These are phyloP conservation scores for Virgularia gustaviana DNA, from an alignment of 92 coral and sea anemone species.

Conservation along the genomic window DNA sequence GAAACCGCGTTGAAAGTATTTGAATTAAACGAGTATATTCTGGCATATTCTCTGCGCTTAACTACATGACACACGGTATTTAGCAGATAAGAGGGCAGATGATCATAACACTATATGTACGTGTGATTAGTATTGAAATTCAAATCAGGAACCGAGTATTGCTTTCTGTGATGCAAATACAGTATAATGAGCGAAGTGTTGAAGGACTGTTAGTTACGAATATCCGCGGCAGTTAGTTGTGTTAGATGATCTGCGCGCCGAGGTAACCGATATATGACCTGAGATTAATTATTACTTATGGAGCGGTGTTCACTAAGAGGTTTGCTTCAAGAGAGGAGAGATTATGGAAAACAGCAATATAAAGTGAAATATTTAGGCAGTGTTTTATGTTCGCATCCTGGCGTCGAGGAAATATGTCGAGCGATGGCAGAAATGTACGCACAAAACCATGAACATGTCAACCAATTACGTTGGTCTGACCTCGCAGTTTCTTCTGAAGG, in stretches of 20 bases:
- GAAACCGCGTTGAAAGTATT: too few relatives aligned
- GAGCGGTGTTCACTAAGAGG: conserved; percentile 14
- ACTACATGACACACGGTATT: too few relatives aligned
- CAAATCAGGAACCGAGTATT: conserved; percentile 5
- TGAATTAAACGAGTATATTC: too few relatives aligned
- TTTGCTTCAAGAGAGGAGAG: conserved; percentile 6
- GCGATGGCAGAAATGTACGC: conserved; percentile 72
- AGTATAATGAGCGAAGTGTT: not conserved
- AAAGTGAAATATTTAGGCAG: conserved; percentile 65
- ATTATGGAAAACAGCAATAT: not conserved
- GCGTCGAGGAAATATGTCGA: conserved; percentile 77
- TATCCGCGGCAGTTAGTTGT: too few relatives aligned
- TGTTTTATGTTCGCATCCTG: conserved; percentile 66
- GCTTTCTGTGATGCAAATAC: not conserved
- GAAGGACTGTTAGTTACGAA: too few relatives aligned
- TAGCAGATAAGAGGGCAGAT: too few relatives aligned
- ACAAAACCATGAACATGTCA: conserved; percentile 36
- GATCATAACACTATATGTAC: too few relatives aligned
- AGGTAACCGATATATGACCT: too few relatives aligned
- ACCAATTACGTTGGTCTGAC: conserved; percentile 12
- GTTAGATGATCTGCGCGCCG: too few relatives aligned
- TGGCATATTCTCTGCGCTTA: too few relatives aligned
- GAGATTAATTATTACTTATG: conserved; percentile 6
- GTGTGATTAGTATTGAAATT: conserved; percentile 33
- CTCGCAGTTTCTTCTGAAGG: conserved; percentile 50